These are phyloP conservation scores for Silvanus unidentatus DNA, from an alignment of 2,888 invertebrate species.

Conservation along the genomic window DNA sequence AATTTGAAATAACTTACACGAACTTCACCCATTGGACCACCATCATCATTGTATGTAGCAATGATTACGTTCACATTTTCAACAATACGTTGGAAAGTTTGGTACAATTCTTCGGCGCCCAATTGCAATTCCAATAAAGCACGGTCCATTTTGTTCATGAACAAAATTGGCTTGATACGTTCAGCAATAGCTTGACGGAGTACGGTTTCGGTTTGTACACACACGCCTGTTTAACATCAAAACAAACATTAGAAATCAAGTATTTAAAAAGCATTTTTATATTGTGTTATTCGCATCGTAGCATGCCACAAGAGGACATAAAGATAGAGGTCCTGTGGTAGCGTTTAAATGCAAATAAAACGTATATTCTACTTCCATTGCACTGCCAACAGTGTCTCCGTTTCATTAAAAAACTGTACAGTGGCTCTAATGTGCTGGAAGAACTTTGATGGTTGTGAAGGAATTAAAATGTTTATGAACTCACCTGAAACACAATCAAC, in stretches of 20 bases:
- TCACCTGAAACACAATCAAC: conserved; percentile 99
- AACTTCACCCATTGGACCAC: conserved; percentile 99
- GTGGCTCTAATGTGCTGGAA: conserved; percentile 37
- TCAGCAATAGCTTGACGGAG: conserved; percentile 99
- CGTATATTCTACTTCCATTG: conserved; percentile 60
- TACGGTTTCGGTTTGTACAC: conserved; percentile 99
- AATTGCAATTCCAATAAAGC: conserved; percentile 95
- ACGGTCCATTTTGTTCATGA: conserved; percentile 99
- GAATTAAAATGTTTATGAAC: conserved; percentile 23
- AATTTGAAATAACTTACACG: conserved; percentile 58
- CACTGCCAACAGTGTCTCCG: conserved; percentile 56
- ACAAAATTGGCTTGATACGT: conserved; percentile 98
- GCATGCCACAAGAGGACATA: conserved; percentile 67
- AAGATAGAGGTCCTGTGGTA: conserved; percentile 74
- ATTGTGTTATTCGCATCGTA: conserved; percentile 44
- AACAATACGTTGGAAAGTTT: conserved; percentile 99
- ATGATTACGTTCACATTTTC: conserved; percentile 99
- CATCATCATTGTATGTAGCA: conserved; percentile 95
- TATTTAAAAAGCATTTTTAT: not conserved
- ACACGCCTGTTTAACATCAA: conserved; percentile 72
- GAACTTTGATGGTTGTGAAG: conserved; percentile 7
- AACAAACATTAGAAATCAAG: not conserved
- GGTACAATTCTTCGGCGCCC: conserved; percentile 94
- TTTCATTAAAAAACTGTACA: conserved; percentile 26
- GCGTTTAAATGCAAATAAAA: conserved; percentile 55